phyloP scores from a whole-genome alignment of 2,113 vertebrate species.

The Lipophrys pholis region DNA sequence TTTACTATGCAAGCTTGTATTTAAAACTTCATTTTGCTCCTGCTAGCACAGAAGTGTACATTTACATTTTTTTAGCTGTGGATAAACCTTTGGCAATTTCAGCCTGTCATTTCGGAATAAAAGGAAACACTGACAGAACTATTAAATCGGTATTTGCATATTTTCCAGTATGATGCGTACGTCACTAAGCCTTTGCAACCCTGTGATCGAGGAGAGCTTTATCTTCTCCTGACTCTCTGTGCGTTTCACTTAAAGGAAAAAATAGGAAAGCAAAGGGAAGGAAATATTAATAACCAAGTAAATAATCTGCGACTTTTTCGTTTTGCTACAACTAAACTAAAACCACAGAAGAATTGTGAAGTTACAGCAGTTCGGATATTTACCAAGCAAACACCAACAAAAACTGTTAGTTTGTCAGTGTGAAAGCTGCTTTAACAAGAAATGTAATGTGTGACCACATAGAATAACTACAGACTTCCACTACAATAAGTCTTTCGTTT shows the following conservation, averaged over 20 bases:
- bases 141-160: background rate
- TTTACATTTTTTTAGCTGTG: background rate
- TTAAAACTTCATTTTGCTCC: too few species aligned
- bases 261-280: background rate
- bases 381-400: background rate
- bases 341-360: background rate
- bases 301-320: background rate
- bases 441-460: background rate
- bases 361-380: background rate
- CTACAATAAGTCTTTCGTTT: conserved; percentile 10
- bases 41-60: too few species aligned
- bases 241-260: background rate
- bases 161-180: background rate
- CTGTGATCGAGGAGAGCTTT: background rate
- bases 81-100: background rate
- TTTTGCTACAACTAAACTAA: background rate
- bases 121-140: background rate
- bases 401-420: background rate
- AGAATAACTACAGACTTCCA: background rate
- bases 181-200: background rate
- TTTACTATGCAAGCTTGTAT: too few species aligned
- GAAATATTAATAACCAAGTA: background rate
- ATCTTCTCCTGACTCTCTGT: background rate
- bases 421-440: background rate
- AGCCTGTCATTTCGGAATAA: background rate